Evolutionary conservation across 2,888 invertebrate genomes (phyloP), one percentile per base, ranked within the genome.

Genomic region (Hipparchia sbordonii): DNA sequence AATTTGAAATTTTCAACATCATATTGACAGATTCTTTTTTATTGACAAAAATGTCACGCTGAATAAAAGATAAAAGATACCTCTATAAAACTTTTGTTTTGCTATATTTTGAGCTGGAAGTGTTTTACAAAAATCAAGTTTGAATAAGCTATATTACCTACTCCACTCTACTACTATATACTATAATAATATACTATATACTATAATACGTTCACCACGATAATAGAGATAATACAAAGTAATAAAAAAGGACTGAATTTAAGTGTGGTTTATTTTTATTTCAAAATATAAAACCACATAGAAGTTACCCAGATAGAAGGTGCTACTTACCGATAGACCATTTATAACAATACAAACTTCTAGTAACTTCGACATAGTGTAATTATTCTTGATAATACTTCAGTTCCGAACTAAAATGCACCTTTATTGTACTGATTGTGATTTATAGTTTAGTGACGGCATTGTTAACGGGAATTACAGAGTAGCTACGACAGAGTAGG

Each of bases 371-470:
- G 57, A 46, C 67, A 57, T 46, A 46, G 23, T 67, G 67, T 57
- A 67, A 67, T 67, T 67, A 67, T 67, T 67, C 67, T 67, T 67
- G 56, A 57, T 67, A 67, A 65, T 65, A 33, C 65, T 52, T 57
- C 23, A 57, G 67, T 67, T 57, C 46, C 67, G 46, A 67, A 13
- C 67, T 67, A 45, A 65, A 67, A 67, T 67, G 67, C 67, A 67
- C 67, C 67, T 67, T 67, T 57, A 9, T 57, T 67, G 56, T 67
- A 67, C 67, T 46, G 67, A 67, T 67, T 67, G 67, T 57, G 67
- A 67, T 67, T 67, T 67, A 67, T 67, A 56, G 57, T 57, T 60
- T 57, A 5, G 65, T 33, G 52, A 51, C 33, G 52, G 52, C 33
- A 33, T 33, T 52, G 63, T 51, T 63, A 51, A 9, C 63, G 51